These are phyloP conservation scores for Salvelinus namaycush DNA, from an alignment of 2,113 vertebrate species.

Conservation along the genomic window DNA sequence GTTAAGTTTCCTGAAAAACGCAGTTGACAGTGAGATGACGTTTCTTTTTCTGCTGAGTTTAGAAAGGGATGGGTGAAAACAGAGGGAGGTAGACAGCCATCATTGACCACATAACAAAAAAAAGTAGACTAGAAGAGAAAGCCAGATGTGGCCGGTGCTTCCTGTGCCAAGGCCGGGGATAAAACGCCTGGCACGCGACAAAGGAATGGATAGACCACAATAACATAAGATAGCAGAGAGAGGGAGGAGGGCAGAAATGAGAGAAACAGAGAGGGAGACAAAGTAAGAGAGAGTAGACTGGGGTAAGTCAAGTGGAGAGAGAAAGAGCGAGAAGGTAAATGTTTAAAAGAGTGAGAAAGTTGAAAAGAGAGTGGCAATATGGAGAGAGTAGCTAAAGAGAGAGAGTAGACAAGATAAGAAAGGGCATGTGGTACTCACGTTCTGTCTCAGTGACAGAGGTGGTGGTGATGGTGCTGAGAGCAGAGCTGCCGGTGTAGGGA, in stretches of 20 bases:
- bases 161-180: too few species aligned
- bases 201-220: not conserved
- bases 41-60: constrained; percentile 29
- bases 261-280: not conserved
- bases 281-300: too few species aligned
- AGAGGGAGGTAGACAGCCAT: constrained; percentile 1
- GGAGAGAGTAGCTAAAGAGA: too few species aligned
- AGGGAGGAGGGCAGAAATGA: not conserved
- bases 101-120: too few species aligned
- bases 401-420: not conserved
- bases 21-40: too few species aligned
- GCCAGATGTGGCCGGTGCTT: too few species aligned
- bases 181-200: not conserved
- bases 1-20: too few species aligned
- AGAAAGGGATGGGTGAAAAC: constrained; percentile 65
- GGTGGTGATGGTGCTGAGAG: constrained; percentile 85
- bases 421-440: constrained; percentile 59
- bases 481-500: constrained; percentile 82
- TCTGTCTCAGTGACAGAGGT: constrained; percentile 84
- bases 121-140: too few species aligned
- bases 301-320: too few species aligned
- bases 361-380: not conserved
- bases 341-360: not conserved
- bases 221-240: not conserved
- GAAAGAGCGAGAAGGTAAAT: not conserved